Evolutionary conservation across 2,888 invertebrate species (phyloP).

Genomic region (Sminthurides aquaticus): DNA sequence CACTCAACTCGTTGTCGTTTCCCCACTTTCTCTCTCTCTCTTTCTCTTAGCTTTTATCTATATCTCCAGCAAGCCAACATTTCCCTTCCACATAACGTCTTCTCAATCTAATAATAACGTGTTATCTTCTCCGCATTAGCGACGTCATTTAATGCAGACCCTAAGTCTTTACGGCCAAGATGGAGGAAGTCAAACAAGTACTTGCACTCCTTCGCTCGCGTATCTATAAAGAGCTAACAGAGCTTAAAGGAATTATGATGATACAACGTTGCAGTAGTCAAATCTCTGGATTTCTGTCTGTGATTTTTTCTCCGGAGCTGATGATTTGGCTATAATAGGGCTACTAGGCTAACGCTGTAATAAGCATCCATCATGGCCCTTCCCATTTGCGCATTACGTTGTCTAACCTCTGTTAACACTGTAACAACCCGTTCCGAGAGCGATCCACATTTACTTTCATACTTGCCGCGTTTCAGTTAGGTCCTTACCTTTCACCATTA

Average conservation of each 20-base stretch:
- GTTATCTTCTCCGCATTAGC: not conserved
- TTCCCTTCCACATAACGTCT: not conserved
- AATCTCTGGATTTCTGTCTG: slow-evolving; percentile 1
- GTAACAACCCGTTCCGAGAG: not conserved
- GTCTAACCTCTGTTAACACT: not conserved
- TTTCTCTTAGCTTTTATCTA: not conserved
- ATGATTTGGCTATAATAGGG: not conserved
- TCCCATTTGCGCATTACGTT: not conserved
- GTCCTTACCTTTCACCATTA: not conserved
- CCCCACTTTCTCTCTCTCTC: not conserved
- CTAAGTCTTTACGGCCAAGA: no score
- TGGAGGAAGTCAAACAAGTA: no score
- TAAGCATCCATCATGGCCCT: not conserved
- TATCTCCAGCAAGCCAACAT: not conserved
- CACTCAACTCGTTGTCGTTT: not conserved
- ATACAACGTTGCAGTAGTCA: no score
- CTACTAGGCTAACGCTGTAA: not conserved
- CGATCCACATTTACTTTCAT: slow-evolving; percentile 3
- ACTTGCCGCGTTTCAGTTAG: not conserved
- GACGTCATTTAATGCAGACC: not conserved
- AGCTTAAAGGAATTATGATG: not conserved
- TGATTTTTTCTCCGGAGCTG: not conserved
- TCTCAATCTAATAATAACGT: not conserved
- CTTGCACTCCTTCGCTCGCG: no score
- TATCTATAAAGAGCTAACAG: no score